Conservation (phyloP, 2,888 invertebrate species). For the Eupithecia centaureata region DNA sequence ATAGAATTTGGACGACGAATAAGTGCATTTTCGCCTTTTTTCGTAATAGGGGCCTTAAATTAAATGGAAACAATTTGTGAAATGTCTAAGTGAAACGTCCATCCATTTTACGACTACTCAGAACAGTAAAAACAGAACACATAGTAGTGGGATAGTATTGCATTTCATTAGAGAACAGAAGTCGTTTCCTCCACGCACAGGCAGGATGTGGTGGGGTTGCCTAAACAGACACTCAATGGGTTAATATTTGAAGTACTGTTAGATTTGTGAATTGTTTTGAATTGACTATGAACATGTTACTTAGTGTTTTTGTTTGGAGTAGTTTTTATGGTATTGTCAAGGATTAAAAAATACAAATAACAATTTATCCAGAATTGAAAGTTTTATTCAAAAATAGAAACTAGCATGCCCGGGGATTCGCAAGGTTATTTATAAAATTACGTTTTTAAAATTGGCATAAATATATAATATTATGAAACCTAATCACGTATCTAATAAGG, state of each 20-base stretch:
- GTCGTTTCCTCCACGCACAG: constrained; percentile 25
- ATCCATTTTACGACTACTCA: constrained; percentile 3
- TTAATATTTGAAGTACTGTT: constrained; percentile 12
- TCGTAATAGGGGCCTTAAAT: too few relatives aligned
- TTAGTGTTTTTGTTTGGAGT: too few relatives aligned
- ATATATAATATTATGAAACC: not conserved
- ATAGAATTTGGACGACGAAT: not conserved
- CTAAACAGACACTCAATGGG: constrained; percentile 19
- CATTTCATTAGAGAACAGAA: constrained; percentile 16
- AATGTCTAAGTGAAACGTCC: not conserved
- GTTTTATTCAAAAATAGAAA: too few relatives aligned
- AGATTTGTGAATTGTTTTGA: not conserved
- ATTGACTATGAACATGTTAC: too few relatives aligned
- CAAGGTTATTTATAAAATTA: too few relatives aligned
- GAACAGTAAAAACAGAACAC: constrained; percentile 11
- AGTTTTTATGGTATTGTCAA: too few relatives aligned
- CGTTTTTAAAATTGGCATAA: too few relatives aligned
- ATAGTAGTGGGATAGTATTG: constrained; percentile 13
- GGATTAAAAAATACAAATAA: too few relatives aligned
- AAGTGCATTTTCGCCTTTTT: not conserved
- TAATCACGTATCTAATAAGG: not conserved
- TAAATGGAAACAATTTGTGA: not conserved
- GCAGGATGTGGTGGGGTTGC: constrained; percentile 24
- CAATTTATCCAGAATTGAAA: too few relatives aligned
- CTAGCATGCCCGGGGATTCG: too few relatives aligned